Evolutionary conservation across 1,140 invertebrate species (phyloP).

Genomic region (Oryctes rhinoceros): DNA sequence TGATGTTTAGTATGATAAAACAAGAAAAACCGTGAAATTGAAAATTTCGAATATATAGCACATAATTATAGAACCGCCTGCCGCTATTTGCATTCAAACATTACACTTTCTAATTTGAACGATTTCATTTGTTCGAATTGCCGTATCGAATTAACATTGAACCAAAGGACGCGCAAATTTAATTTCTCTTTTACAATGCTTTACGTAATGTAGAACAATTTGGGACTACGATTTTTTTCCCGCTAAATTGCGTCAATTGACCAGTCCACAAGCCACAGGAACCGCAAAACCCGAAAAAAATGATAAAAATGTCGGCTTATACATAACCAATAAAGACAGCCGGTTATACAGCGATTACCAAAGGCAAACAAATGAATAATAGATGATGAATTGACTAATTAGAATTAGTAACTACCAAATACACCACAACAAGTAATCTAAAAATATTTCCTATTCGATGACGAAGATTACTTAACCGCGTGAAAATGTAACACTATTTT

Average conservation of each 20-base stretch:
- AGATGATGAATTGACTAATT: no score
- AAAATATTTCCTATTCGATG: neutral
- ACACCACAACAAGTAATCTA: neutral
- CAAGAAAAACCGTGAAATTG: no score
- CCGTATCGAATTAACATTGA: neutral
- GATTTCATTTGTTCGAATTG: neutral
- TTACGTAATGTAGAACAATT: neutral
- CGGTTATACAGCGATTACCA: no score
- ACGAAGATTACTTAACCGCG: no score
- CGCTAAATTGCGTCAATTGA: no score
- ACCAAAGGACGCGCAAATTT: neutral
- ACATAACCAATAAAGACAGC: no score
- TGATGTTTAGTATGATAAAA: neutral
- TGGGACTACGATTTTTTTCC: neutral
- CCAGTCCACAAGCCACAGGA: no score
- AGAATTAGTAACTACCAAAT: neutral
- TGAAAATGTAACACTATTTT: no score
- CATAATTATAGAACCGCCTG: neutral
- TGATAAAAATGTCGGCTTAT: no score
- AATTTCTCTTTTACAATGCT: conserved; percentile 9
- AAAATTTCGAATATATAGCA: neutral
- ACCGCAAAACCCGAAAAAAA: no score
- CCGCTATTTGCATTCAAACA: neutral
- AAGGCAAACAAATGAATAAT: no score
- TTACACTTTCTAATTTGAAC: neutral